A percentile compares a stretch with the other conserved stretches of the same genome.
These are phyloP conservation scores for Pterocles gutturalis DNA, from an alignment of 2,113 vertebrate species.

Conservation along the genomic window DNA sequence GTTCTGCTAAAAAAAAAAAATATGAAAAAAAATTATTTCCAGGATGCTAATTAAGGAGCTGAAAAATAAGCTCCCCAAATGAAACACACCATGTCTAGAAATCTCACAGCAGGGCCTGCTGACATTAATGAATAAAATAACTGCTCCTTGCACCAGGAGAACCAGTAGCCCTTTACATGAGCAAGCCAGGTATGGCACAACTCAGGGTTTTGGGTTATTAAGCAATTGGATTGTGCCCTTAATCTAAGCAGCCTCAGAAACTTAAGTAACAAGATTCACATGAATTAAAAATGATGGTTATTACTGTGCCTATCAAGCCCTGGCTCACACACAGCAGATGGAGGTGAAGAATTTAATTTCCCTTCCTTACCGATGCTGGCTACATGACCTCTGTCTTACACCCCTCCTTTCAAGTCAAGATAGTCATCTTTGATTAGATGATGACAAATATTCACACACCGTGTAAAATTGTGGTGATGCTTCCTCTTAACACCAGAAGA, in stretches of 20 bases:
- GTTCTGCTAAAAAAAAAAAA: not conserved
- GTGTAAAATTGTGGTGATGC: not conserved
- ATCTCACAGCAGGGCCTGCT: not conserved
- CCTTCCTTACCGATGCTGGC: conserved; percentile 10
- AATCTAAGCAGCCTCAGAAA: conserved; percentile 36
- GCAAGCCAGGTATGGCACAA: not conserved
- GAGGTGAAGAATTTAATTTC: not conserved
- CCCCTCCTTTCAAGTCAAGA: conserved; percentile 10
- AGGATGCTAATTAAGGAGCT: not conserved
- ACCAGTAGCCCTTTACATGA: not conserved
- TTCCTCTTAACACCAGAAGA: conserved; percentile 7
- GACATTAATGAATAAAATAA: not conserved
- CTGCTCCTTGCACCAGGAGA: not conserved
- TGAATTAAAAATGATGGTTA: conserved; percentile 29
- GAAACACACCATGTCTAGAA: not conserved
- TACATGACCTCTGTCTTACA: not conserved
- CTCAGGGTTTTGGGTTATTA: not conserved
- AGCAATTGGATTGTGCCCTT: conserved; percentile 41
- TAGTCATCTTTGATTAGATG: not conserved
- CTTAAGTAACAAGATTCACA: conserved; percentile 38
- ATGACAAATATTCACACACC: not conserved
- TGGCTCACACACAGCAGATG: not conserved
- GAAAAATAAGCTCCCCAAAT: not conserved
- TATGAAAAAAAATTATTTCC: not conserved
- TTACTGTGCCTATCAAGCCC: not conserved